Percentiles rank a stretch among this genome's conserved stretches.
Evolutionary conservation across 2,113 vertebrate species (phyloP).

Genomic region (Nesoenas mayeri): DNA sequence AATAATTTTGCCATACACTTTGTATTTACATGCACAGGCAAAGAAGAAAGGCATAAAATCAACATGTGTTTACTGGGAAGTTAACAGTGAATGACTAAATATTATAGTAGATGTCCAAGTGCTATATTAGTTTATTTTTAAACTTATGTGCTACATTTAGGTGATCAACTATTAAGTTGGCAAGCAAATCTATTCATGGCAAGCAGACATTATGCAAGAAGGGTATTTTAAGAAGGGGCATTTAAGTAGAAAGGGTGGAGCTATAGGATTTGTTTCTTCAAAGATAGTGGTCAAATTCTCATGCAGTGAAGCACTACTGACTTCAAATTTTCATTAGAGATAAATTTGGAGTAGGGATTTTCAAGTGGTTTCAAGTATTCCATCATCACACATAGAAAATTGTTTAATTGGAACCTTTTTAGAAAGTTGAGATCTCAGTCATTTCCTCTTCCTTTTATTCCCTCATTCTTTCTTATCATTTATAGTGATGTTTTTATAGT

Average conservation of each 20-base stretch:
- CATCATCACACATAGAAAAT: neutral
- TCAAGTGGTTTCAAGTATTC: neutral
- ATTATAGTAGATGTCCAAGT: neutral
- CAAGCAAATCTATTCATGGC: neutral
- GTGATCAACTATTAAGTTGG: neutral
- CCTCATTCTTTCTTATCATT: slow-evolving; percentile 26
- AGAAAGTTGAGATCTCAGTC: neutral
- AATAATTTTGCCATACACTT: neutral
- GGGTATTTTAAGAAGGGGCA: neutral
- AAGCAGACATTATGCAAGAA: neutral
- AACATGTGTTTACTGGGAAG: neutral
- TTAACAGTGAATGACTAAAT: neutral
- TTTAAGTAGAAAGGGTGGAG: slow-evolving; percentile 34
- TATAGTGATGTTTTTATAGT: neutral
- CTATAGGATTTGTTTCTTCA: neutral
- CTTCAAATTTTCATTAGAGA: slow-evolving; percentile 2
- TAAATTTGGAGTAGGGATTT: neutral
- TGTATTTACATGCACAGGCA: neutral
- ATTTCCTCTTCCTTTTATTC: slow-evolving; percentile 39
- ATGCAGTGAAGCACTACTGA: neutral
- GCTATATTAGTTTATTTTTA: neutral
- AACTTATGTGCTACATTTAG: neutral
- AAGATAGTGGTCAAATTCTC: neutral
- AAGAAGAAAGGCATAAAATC: neutral
- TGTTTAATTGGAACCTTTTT: neutral